A percentile compares a stretch with the other conserved stretches of the same genome.
These are phyloP conservation scores for Chloropsis hardwickii DNA, from an alignment of 2,113 vertebrate species.

Conservation along the genomic window DNA sequence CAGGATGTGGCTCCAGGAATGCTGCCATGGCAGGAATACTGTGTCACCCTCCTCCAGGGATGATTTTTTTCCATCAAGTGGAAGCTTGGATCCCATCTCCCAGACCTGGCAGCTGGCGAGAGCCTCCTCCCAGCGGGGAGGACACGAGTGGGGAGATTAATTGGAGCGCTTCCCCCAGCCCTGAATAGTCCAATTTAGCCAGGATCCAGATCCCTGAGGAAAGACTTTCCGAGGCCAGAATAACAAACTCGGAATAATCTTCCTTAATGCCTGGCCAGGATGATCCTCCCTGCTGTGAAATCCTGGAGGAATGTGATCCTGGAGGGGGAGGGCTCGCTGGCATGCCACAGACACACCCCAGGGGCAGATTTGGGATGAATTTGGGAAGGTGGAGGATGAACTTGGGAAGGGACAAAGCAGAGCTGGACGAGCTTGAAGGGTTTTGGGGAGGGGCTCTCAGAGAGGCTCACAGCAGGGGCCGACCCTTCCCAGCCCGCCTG, in stretches of 20 bases:
- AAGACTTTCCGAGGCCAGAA: not conserved
- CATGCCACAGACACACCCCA: fast-evolving
- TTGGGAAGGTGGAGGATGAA: not conserved
- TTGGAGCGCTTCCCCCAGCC: not conserved
- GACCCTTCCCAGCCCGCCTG: not conserved
- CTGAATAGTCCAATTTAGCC: conserved; percentile 7
- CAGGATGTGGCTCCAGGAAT: not conserved
- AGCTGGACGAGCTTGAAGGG: not conserved
- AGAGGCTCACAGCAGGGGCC: not conserved
- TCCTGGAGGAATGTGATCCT: not conserved
- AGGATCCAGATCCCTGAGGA: conserved; percentile 27
- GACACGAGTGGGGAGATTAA: not conserved
- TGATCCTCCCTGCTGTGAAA: not conserved
- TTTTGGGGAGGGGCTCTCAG: not conserved
- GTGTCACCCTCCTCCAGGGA: not conserved
- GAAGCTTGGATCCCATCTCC: not conserved
- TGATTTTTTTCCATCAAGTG: not conserved
- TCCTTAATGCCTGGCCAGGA: not conserved
- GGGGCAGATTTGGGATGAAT: not conserved
- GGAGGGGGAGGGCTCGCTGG: fast-evolving
- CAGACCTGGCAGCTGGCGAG: not conserved
- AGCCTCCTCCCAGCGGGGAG: not conserved
- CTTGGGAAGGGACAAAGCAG: not conserved
- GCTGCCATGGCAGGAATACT: not conserved
- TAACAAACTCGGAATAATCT: conserved; percentile 32